These are phyloP conservation scores for Megaleporinus macrocephalus DNA, from an alignment of 2,113 vertebrate genomes.

Conservation along the genomic window DNA sequence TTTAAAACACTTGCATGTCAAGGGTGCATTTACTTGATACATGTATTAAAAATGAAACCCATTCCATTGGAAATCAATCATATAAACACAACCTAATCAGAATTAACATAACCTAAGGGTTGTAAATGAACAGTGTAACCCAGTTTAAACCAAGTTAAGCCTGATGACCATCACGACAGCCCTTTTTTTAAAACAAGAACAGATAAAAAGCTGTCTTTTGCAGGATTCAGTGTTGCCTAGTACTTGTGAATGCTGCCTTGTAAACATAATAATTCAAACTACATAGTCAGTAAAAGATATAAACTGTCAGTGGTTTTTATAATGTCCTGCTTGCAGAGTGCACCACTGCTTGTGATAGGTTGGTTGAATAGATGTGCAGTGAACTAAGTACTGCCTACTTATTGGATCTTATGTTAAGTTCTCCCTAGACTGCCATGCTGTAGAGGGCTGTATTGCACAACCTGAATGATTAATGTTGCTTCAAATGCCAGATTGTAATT, in stretches of 20 bases:
- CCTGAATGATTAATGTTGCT: background rate
- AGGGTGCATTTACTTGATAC: too few relatives aligned
- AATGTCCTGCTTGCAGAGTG: background rate
- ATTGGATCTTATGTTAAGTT: background rate
- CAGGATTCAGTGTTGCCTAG: background rate
- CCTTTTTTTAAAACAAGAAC: too few relatives aligned
- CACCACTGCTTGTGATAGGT: background rate
- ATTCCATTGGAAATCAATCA: too few relatives aligned
- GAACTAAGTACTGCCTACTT: background rate
- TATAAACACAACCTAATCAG: too few relatives aligned
- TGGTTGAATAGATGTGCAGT: background rate
- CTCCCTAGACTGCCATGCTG: background rate
- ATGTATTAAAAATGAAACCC: too few relatives aligned
- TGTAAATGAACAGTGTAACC: background rate
- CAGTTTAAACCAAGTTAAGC: background rate
- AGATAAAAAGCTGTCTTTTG: background rate
- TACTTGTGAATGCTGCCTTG: background rate
- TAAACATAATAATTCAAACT: background rate
- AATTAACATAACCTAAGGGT: too few relatives aligned
- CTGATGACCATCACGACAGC: too few relatives aligned
- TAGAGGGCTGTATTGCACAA: background rate
- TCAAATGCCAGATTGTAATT: background rate
- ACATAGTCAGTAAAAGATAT: background rate
- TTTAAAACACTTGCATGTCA: too few relatives aligned
- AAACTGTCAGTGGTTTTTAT: background rate